phyloP scores from a whole-genome alignment of 2,888 invertebrate species.

The Zaprionus obscuricornis region DNA sequence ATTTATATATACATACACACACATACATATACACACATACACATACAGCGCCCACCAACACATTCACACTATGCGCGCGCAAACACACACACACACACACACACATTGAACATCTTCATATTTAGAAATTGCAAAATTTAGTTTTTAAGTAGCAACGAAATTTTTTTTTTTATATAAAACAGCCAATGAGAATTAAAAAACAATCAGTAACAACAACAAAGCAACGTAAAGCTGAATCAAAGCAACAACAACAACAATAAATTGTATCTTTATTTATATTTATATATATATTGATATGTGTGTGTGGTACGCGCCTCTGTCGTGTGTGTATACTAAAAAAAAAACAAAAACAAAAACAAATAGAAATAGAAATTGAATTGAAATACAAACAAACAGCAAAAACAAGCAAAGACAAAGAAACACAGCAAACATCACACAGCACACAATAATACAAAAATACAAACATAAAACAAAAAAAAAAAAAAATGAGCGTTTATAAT shows the following conservation, averaged over 20 bases:
- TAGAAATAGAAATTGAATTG: too few species aligned
- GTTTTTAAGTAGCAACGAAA: slow-evolving; percentile 62
- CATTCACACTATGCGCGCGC: neutral
- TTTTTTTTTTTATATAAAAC: slow-evolving; percentile 38
- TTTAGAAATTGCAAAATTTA: slow-evolving; percentile 40
- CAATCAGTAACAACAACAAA: neutral
- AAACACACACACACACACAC: slow-evolving; percentile 15
- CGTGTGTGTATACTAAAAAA: too few species aligned
- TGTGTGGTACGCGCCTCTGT: too few species aligned
- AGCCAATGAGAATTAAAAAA: neutral
- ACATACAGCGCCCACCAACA: neutral
- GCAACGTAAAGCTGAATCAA: too few species aligned
- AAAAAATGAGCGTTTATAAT: too few species aligned
- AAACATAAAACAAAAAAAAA: too few species aligned
- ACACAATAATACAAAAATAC: neutral
- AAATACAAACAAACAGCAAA: neutral
- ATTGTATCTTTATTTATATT: too few species aligned
- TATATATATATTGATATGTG: too few species aligned
- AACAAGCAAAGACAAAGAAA: neutral
- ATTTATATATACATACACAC: slow-evolving; percentile 25
- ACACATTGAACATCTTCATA: slow-evolving; percentile 1
- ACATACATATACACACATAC: slow-evolving; percentile 13
- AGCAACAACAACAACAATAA: too few species aligned
- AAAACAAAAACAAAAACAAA: too few species aligned
- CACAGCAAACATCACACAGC: neutral